Conservation (phyloP, 1,140 invertebrate species). For the Calephelis virginiensis region DNA sequence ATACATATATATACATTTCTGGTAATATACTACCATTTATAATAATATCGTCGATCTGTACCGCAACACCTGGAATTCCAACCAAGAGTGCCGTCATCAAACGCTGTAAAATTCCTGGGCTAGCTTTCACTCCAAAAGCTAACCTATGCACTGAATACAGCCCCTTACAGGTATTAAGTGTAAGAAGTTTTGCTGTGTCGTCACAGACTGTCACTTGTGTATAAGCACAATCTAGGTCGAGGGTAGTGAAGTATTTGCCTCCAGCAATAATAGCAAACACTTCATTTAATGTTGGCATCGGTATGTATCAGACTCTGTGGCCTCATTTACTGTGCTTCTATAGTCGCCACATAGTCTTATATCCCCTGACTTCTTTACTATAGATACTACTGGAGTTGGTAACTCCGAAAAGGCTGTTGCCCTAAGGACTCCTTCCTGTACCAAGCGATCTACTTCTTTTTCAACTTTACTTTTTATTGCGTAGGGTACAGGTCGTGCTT, state of each 20-base stretch:
- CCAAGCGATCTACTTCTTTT: slow-evolving; percentile 57
- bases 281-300: slow-evolving; percentile 10
- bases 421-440: slow-evolving; percentile 35
- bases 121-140: slow-evolving; percentile 65
- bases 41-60: slow-evolving; percentile 30
- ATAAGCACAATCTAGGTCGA: slow-evolving; percentile 34
- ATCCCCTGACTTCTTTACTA: background rate
- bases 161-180: slow-evolving; percentile 58
- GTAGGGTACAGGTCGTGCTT: slow-evolving; percentile 53
- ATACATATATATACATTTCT: slow-evolving; percentile 33
- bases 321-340: slow-evolving; percentile 2
- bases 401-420: background rate
- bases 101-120: slow-evolving; percentile 61
- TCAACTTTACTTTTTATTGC: slow-evolving; percentile 60
- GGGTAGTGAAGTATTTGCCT: background rate
- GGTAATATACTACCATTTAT: slow-evolving; percentile 28
- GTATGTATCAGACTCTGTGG: slow-evolving; percentile 9
- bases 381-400: background rate
- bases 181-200: slow-evolving; percentile 36
- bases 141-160: slow-evolving; percentile 68
- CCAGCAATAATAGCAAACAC: slow-evolving; percentile 2
- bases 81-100: slow-evolving; percentile 43
- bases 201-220: slow-evolving; percentile 53
- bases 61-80: slow-evolving; percentile 39
- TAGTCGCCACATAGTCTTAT: slow-evolving; percentile 1